A percentile compares a stretch with the other conserved stretches of the same genome.
phyloP scores from a whole-genome alignment of 2,888 invertebrate genomes.

The Dorcus hopei region DNA sequence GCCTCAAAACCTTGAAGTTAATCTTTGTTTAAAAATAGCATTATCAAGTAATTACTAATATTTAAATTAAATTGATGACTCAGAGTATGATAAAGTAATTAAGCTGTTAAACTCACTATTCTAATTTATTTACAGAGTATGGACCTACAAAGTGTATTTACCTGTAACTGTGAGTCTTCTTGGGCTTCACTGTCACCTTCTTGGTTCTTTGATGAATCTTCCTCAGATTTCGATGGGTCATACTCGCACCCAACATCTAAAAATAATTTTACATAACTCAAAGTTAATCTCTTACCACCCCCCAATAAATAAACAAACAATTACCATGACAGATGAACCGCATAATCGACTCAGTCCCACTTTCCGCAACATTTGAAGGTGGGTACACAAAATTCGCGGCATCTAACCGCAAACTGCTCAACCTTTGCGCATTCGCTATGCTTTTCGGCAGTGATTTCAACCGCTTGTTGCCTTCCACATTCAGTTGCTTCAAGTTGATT shows the following conservation, averaged over 20 bases:
- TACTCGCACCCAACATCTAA: conserved; percentile 12
- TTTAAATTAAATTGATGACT: too few species aligned
- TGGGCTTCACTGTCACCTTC: too few species aligned
- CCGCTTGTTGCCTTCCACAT: conserved; percentile 59
- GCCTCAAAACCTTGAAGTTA: too few species aligned
- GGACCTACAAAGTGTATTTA: too few species aligned
- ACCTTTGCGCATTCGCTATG: conserved; percentile 61
- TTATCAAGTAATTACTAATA: too few species aligned
- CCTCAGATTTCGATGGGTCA: neutral
- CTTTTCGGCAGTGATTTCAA: conserved; percentile 62
- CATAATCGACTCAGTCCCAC: conserved; percentile 65
- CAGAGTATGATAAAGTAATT: too few species aligned
- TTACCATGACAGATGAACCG: conserved; percentile 59
- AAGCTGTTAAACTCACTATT: too few species aligned
- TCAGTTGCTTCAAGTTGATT: conserved; percentile 58
- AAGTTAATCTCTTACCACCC: neutral
- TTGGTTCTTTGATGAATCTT: too few species aligned
- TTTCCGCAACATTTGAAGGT: conserved; percentile 56
- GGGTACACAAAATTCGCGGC: conserved; percentile 63
- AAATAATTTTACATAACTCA: neutral
- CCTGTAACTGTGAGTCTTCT: too few species aligned
- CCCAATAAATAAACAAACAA: neutral
- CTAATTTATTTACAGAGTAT: too few species aligned
- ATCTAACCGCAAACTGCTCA: conserved; percentile 63
- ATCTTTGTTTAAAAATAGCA: too few species aligned